These are phyloP conservation scores for Omphaloscelis lunosa DNA, from an alignment of 2,888 invertebrate genomes.

Conservation along the genomic window DNA sequence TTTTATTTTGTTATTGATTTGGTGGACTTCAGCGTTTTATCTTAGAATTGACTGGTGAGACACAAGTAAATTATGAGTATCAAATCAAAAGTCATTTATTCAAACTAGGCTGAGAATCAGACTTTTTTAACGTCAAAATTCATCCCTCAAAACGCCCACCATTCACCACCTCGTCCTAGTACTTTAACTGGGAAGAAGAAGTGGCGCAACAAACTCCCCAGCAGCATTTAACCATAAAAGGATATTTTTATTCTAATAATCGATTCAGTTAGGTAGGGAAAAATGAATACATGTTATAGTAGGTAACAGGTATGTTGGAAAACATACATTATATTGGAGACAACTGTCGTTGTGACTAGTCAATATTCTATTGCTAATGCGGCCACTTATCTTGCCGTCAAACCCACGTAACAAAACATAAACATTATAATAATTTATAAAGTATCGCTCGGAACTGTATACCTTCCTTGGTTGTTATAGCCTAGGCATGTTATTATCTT, in stretches of 20 bases:
- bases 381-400: constrained; percentile 37
- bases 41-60: too few relatives aligned
- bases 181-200: neutral
- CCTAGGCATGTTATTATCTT: constrained; percentile 22
- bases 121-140: neutral
- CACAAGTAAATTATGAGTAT: neutral
- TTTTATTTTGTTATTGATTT: constrained; percentile 20
- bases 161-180: neutral
- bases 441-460: neutral
- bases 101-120: neutral
- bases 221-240: neutral
- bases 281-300: neutral
- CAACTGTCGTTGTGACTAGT: neutral
- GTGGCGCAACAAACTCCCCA: neutral
- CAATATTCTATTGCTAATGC: constrained; percentile 42
- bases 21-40: neutral
- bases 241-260: neutral
- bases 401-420: constrained; percentile 22
- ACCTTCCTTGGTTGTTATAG: neutral
- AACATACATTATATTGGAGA: constrained; percentile 1
- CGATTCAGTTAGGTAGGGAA: neutral
- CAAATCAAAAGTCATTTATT: neutral
- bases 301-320: neutral
- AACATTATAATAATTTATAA: constrained; percentile 33
- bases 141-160: too few relatives aligned